Conservation (phyloP, 2,797 vertebrate species). For the Sebastes minor region DNA sequence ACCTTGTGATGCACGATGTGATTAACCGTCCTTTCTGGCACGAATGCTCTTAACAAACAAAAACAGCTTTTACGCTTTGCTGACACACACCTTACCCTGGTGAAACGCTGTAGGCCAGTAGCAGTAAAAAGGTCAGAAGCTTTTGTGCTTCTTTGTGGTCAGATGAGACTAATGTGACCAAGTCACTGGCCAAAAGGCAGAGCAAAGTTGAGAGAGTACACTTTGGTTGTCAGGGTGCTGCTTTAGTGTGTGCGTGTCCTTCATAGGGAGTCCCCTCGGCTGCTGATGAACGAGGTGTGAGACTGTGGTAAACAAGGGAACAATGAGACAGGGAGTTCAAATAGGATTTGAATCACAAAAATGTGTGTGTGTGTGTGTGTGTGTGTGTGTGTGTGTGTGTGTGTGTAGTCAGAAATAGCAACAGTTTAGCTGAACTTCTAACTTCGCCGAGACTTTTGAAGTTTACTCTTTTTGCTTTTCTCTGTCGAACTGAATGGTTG, state of each 20-base stretch:
- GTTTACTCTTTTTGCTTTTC: conserved; percentile 27
- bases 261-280: background rate
- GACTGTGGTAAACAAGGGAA: conserved; percentile 24
- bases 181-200: conserved; percentile 12
- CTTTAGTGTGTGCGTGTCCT: background rate
- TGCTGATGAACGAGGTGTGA: conserved; percentile 17
- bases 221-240: conserved; percentile 49
- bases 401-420: conserved; percentile 5
- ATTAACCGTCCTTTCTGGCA: conserved; percentile 25
- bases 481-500: conserved; percentile 52
- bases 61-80: background rate
- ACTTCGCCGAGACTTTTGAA: conserved; percentile 46
- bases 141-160: conserved; percentile 35
- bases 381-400: background rate
- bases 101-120: background rate
- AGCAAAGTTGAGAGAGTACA: background rate
- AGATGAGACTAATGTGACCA: conserved; percentile 28
- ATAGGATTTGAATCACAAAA: conserved; percentile 11
- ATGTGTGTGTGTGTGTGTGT: background rate
- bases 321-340: conserved; percentile 13
- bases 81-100: background rate
- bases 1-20: conserved; percentile 40
- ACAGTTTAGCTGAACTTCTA: conserved; percentile 31
- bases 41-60: background rate
- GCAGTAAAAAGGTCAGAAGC: background rate